A percentile compares a stretch with the other conserved stretches of the same genome.
Conservation (phyloP, 2,888 invertebrate genomes). For the Agonopterix alstromeriana region DNA sequence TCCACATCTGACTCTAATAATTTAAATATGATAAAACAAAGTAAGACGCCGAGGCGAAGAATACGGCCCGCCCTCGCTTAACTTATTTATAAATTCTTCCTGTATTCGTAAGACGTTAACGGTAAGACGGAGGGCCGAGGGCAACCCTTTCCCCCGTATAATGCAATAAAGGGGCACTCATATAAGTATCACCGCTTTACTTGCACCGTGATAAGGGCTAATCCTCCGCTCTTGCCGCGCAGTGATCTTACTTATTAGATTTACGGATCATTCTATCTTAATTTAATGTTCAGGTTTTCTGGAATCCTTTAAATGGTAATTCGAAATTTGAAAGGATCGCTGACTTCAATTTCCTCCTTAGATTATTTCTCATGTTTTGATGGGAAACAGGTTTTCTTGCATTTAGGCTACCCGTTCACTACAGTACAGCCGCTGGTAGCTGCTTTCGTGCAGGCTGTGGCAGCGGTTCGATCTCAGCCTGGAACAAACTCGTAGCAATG, state of each 20-base stretch:
- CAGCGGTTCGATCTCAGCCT: no score
- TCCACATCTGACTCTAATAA: constrained; percentile 77
- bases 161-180: constrained; percentile 75
- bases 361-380: no score
- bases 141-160: constrained; percentile 65
- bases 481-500: no score
- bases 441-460: no score
- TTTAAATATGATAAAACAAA: constrained; percentile 78
- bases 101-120: constrained; percentile 42
- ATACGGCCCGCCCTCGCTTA: constrained; percentile 62
- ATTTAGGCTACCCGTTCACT: no score
- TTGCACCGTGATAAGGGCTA: constrained; percentile 66
- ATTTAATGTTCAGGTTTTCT: constrained; percentile 11
- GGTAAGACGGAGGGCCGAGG: constrained; percentile 32
- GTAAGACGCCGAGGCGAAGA: constrained; percentile 62
- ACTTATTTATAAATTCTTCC: constrained; percentile 75
- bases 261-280: constrained; percentile 28
- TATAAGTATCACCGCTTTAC: constrained; percentile 72
- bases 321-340: no score
- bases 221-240: constrained; percentile 52
- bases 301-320: constrained; percentile 5
- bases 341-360: no score
- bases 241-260: constrained; percentile 61
- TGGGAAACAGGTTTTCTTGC: no score
- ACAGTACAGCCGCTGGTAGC: no score